Conservation (phyloP, 2,113 vertebrate species). For the Gavialis gangeticus region DNA sequence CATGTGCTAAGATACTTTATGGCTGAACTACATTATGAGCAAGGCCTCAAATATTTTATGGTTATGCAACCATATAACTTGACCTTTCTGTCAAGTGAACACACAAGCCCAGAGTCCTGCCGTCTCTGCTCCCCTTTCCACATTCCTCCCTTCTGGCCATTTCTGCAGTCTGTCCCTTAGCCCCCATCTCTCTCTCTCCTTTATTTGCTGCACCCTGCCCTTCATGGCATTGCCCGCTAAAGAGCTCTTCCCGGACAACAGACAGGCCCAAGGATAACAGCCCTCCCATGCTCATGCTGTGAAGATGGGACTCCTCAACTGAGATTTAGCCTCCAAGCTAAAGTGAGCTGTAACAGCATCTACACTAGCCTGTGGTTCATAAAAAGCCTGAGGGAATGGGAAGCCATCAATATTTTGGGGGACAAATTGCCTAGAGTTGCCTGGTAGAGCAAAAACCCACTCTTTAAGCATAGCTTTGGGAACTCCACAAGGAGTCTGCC, state of each 20-base stretch:
- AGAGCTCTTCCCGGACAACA: background rate
- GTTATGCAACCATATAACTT: too few species aligned
- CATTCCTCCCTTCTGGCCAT: too few species aligned
- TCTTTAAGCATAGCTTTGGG: background rate
- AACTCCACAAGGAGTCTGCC: background rate
- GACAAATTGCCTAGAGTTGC: conserved; percentile 16
- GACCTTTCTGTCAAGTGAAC: too few species aligned
- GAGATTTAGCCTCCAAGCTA: background rate
- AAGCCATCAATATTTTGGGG: background rate
- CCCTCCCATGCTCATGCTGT: background rate
- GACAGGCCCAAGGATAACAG: rapidly evolving
- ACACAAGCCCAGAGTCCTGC: too few species aligned
- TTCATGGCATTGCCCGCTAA: rapidly evolving
- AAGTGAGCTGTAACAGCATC: background rate
- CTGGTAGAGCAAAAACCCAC: background rate
- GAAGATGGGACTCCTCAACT: background rate
- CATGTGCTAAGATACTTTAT: too few species aligned
- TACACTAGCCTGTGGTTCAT: background rate
- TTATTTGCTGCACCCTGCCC: rapidly evolving
- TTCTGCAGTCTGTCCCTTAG: rapidly evolving
- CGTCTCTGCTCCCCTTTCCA: background rate
- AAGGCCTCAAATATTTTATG: background rate
- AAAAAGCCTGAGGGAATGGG: background rate
- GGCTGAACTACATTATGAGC: background rate
- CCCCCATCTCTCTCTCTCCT: background rate